These are phyloP conservation scores for Plodia interpunctella DNA, from an alignment of 1,140 invertebrate genomes.

Conservation along the genomic window DNA sequence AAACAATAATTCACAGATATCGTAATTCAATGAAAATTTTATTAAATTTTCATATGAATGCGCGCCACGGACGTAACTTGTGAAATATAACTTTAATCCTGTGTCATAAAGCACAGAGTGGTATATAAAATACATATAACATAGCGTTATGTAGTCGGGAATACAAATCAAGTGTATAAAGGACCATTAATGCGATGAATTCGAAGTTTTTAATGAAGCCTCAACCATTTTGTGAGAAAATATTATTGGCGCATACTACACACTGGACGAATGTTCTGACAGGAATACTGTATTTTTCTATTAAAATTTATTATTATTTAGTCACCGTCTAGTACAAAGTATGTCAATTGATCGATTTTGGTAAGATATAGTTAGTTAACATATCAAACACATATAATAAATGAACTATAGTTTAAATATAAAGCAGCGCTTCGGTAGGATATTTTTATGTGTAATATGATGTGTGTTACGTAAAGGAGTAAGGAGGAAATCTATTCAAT, in stretches of 20 bases:
- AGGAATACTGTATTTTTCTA: background rate
- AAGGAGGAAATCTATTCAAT: too few species aligned
- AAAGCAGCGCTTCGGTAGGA: too few species aligned
- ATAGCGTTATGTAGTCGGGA: slow-evolving; percentile 45
- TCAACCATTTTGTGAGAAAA: slow-evolving; percentile 61
- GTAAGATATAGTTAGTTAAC: too few species aligned
- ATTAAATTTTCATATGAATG: slow-evolving; percentile 30
- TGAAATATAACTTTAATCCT: slow-evolving; percentile 26
- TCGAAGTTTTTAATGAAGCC: slow-evolving; percentile 69
- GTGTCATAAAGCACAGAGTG: slow-evolving; percentile 35
- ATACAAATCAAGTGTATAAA: slow-evolving; percentile 66
- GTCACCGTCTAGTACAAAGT: too few species aligned
- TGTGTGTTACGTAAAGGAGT: too few species aligned
- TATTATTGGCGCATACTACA: slow-evolving; percentile 37
- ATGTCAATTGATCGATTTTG: too few species aligned
- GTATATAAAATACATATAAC: slow-evolving; percentile 15
- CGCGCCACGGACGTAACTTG: slow-evolving; percentile 14
- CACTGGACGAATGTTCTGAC: slow-evolving; percentile 23
- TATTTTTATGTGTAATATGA: too few species aligned
- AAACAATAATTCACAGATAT: slow-evolving; percentile 28
- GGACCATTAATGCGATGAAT: slow-evolving; percentile 54
- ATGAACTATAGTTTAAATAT: too few species aligned
- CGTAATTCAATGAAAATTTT: slow-evolving; percentile 43
- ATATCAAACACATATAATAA: too few species aligned
- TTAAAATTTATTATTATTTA: too few species aligned